Percentiles rank a stretch among this genome's conserved stretches.
phyloP scores from a whole-genome alignment of 92 coral and sea anemone species.

The Porites lobata region DNA sequence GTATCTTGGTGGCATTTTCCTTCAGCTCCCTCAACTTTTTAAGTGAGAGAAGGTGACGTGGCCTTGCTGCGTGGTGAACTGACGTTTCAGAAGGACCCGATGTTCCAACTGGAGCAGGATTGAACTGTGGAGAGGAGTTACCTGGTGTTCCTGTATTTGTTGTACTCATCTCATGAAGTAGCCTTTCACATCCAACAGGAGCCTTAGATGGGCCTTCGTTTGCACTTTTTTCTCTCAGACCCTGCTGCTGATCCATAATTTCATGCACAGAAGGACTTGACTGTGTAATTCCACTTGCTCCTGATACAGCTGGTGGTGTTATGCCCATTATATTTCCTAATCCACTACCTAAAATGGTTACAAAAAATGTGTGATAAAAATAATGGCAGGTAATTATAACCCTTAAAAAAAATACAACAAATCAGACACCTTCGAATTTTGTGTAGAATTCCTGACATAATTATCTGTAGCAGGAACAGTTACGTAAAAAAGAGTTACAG shows the following conservation, averaged over 20 bases:
- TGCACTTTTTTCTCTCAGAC: neutral
- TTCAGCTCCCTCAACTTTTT: too few relatives aligned
- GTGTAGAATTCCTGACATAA: too few relatives aligned
- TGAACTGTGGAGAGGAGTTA: neutral
- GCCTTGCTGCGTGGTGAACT: slow-evolving; percentile 16
- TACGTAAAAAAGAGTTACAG: too few relatives aligned
- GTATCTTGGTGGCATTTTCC: too few relatives aligned
- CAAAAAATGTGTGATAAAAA: too few relatives aligned
- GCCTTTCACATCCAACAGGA: neutral
- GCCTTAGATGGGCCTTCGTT: neutral
- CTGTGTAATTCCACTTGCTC: neutral
- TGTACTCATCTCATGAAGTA: neutral
- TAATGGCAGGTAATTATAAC: too few relatives aligned
- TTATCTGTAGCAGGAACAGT: too few relatives aligned
- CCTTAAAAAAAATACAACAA: too few relatives aligned
- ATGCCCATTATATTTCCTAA: neutral
- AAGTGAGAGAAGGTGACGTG: too few relatives aligned
- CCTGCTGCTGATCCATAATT: slow-evolving; percentile 27
- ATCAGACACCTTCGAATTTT: too few relatives aligned
- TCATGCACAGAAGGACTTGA: neutral
- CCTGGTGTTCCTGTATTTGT: neutral
- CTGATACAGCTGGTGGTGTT: neutral
- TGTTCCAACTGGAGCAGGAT: slow-evolving; percentile 14
- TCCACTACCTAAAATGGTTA: neutral
- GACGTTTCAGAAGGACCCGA: slow-evolving; percentile 70